Evolutionary conservation across 2,888 invertebrate species (phyloP), one percentile per base, ranked within the genome.

Genomic region (Eubasilissa splendida): DNA sequence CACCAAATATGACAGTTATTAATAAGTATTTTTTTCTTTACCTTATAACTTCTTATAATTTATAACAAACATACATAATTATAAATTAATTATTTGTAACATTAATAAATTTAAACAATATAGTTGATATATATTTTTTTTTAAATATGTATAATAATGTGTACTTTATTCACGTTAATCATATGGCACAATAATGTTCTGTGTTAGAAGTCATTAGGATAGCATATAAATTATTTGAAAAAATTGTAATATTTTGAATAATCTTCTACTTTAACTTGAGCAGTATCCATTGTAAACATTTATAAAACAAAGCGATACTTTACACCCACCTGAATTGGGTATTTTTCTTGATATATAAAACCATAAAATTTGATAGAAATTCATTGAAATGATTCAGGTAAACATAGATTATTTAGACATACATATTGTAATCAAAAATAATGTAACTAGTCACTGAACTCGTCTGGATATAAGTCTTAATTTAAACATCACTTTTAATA

Each of bases 391-490:
- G 14, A 50, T 68, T 68, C 68, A 52, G 42, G 68, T 68, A n/a
- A 68, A 68, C 52, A 14, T 68, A 68, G 68, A 14, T 68, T 68
- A 68, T 68, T 42, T 50, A 42, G 68, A 50, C 50, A 68, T 68
- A 50, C 68, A 50, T 68, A 68, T 50, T 60, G 22, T 60, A 22
- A 60, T 42, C 42, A 42, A 42, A 42, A 42, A 42, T 42, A 81
- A 81, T 81, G 70, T 81, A 81, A 81, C 81, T 81, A 81, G 81
- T 81, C 81, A 81, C 81, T 79, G 70, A 79, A 78, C 81, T 81
- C 75, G 81, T 81, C 81, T 81, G 78, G 81, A 78, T 73, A 63
- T 80, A 77, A 77, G 70, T 59, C 73, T 65, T 66, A 80, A 75
- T 74, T 33, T 76, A 74, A 76, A 73, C 60, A 77, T 42, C 52